Percentiles rank a stretch among this genome's conserved stretches.
These are phyloP conservation scores for Aplocera efformata DNA, from an alignment of 2,888 invertebrate genomes.

Conservation along the genomic window DNA sequence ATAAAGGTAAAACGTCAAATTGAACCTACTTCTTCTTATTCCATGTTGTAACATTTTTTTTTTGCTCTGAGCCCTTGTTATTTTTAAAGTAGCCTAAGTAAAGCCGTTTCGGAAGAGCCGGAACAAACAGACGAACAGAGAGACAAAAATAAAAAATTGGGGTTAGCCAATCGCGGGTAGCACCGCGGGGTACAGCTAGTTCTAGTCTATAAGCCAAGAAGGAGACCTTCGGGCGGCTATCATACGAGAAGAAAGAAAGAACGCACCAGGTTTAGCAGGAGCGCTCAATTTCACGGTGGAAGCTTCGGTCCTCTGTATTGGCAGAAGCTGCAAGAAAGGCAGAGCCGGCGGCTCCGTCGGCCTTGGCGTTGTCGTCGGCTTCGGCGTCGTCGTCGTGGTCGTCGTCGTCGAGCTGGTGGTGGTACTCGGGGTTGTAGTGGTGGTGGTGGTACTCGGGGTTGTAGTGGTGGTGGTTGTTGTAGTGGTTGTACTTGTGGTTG, in stretches of 20 bases:
- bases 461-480: slow-evolving; percentile 52
- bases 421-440: slow-evolving; percentile 54
- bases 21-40: no score
- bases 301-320: slow-evolving; percentile 54
- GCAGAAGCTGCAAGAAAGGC: slow-evolving; percentile 69
- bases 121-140: no score
- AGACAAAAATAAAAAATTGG: no score
- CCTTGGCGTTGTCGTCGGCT: slow-evolving; percentile 37
- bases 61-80: no score
- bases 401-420: slow-evolving; percentile 62
- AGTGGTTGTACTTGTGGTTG: slow-evolving; percentile 45
- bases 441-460: slow-evolving; percentile 57
- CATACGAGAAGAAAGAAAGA: not conserved
- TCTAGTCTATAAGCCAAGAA: no score
- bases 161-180: no score
- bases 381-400: slow-evolving; percentile 45
- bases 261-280: slow-evolving; percentile 52
- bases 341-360: slow-evolving; percentile 43
- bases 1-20: no score
- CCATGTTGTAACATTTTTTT: no score
- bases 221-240: no score
- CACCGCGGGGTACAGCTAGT: no score
- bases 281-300: slow-evolving; percentile 37
- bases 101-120: no score
- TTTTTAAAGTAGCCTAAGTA: no score